These are phyloP conservation scores for Hermetia illucens DNA, from an alignment of 1,140 invertebrate species.

Conservation along the genomic window DNA sequence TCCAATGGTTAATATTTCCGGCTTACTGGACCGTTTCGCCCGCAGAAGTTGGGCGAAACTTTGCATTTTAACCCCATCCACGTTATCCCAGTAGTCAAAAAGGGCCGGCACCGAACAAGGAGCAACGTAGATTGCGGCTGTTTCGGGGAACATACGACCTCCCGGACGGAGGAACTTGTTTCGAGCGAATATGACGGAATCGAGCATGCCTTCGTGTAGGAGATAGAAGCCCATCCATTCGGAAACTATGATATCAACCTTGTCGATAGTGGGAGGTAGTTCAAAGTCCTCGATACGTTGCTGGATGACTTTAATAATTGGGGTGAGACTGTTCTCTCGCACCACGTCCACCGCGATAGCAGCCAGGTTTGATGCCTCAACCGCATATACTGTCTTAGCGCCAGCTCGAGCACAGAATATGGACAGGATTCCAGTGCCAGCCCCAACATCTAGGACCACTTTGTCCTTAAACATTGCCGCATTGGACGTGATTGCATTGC, in stretches of 20 bases:
- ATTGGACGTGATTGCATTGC: slow-evolving; percentile 69
- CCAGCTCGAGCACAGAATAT: slow-evolving; percentile 91
- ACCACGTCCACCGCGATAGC: slow-evolving; percentile 75
- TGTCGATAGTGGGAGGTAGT: slow-evolving; percentile 60
- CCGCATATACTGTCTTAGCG: slow-evolving; percentile 80
- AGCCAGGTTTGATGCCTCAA: slow-evolving; percentile 84
- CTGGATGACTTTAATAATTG: slow-evolving; percentile 50
- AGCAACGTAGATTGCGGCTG: slow-evolving; percentile 42
- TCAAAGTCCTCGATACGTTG: slow-evolving; percentile 56
- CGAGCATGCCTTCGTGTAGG: slow-evolving; percentile 95
- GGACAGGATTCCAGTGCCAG: slow-evolving; percentile 92
- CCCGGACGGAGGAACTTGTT: slow-evolving; percentile 77
- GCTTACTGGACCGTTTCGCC: slow-evolving; percentile 35
- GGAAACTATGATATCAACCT: slow-evolving; percentile 93
- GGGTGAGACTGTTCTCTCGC: slow-evolving; percentile 48
- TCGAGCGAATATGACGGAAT: slow-evolving; percentile 78
- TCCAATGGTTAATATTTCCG: slow-evolving; percentile 34
- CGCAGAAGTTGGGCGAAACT: slow-evolving; percentile 36
- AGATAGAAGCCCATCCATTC: slow-evolving; percentile 99
- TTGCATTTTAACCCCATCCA: slow-evolving; percentile 41
- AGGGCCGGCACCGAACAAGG: slow-evolving; percentile 55
- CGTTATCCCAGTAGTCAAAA: slow-evolving; percentile 41
- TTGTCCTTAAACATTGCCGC: slow-evolving; percentile 49
- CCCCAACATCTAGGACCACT: slow-evolving; percentile 87
- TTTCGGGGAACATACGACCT: slow-evolving; percentile 53